phyloP scores from a whole-genome alignment of 1,140 invertebrate species.

The Caenorhabditis tropicalis region DNA sequence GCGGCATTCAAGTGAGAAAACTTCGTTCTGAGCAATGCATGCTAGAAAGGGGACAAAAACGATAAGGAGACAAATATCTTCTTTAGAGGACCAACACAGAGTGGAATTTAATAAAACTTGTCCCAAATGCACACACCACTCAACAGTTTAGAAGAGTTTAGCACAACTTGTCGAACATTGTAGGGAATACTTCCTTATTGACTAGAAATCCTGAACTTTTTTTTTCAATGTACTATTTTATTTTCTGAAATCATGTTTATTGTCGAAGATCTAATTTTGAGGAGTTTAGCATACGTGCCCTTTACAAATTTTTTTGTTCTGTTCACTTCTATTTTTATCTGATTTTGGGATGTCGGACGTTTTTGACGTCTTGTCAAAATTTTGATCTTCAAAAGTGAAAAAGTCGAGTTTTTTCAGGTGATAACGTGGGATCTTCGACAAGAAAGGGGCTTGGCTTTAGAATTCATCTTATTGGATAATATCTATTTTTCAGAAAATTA shows the following conservation, averaged over 20 bases:
- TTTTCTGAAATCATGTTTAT: neutral
- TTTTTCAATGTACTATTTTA: no score
- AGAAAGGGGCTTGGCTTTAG: no score
- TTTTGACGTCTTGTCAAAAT: neutral
- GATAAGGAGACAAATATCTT: constrained; percentile 38
- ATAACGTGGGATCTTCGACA: no score
- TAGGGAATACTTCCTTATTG: neutral
- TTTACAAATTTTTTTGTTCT: neutral
- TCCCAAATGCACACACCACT: neutral
- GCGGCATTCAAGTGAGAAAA: constrained; percentile 4
- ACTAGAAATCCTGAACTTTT: no score
- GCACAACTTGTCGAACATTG: neutral
- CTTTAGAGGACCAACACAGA: constrained; percentile 15
- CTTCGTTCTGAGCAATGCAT: constrained; percentile 9
- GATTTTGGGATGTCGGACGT: neutral
- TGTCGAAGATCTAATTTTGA: neutral
- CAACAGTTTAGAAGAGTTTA: neutral
- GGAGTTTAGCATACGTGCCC: neutral
- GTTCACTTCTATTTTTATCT: neutral
- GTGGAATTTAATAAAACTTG: constrained; percentile 40
- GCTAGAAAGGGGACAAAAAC: neutral
- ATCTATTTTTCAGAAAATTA: no score
- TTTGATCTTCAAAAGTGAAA: neutral
- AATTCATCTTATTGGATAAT: no score
- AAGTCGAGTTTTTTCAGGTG: no score